Evolutionary conservation across 2,113 vertebrate species (phyloP).

Genomic region (Sylvilagus bachmani): DNA sequence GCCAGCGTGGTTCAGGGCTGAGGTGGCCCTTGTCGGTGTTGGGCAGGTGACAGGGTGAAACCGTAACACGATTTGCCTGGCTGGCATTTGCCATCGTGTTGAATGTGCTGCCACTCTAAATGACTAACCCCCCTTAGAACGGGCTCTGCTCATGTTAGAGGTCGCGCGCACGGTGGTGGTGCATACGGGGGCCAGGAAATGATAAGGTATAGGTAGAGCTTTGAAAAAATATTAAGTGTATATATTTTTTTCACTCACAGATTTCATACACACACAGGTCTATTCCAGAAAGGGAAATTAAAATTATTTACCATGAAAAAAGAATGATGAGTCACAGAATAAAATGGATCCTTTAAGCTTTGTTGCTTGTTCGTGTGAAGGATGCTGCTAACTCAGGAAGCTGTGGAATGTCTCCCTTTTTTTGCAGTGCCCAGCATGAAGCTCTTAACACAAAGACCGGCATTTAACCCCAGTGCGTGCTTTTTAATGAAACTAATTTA

Average conservation of each 20-base stretch:
- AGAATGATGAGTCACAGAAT: not conserved
- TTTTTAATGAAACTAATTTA: not conserved
- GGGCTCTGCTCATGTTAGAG: not conserved
- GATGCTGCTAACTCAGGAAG: not conserved
- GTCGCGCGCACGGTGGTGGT: not conserved
- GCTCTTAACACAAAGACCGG: not conserved
- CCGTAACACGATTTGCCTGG: not conserved
- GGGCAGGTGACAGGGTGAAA: not conserved
- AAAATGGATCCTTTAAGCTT: not conserved
- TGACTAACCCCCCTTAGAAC: not conserved
- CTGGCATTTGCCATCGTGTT: not conserved
- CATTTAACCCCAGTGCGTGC: not conserved
- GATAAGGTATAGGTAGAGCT: rapidly evolving
- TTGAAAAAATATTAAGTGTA: too few relatives aligned
- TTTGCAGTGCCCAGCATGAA: not conserved
- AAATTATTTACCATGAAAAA: not conserved
- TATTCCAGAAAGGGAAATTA: not conserved
- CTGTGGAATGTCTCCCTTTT: not conserved
- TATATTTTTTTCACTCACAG: not conserved
- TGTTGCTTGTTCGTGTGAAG: not conserved
- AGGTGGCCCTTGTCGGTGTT: not conserved
- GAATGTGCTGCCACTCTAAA: not conserved
- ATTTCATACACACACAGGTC: not conserved
- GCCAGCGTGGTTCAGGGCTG: not conserved
- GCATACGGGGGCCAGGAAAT: too few relatives aligned